phyloP scores from a whole-genome alignment of 2,888 invertebrate genomes.

The Agriopis leucophaearia region DNA sequence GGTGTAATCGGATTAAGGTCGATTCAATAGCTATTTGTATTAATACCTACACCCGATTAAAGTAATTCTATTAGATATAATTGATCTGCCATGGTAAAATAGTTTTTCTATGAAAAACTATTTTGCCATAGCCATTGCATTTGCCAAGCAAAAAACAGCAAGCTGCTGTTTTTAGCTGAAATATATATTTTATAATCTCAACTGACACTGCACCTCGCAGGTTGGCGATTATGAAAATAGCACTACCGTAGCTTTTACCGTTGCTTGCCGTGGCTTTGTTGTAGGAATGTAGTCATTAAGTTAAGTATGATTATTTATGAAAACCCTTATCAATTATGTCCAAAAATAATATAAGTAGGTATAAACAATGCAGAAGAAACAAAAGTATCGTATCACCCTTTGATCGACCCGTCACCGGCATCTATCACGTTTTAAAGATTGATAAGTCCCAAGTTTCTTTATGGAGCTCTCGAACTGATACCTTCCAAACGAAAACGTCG shows the following conservation, averaged over 20 bases:
- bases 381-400: constrained; percentile 17
- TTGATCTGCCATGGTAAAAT: too few relatives aligned
- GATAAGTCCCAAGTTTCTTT: constrained; percentile 61
- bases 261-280: too few relatives aligned
- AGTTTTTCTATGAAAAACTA: too few relatives aligned
- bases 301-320: too few relatives aligned
- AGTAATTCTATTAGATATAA: neutral
- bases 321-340: neutral
- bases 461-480: constrained; percentile 60
- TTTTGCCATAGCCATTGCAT: too few relatives aligned
- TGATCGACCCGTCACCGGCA: constrained; percentile 20
- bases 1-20: constrained; percentile 3
- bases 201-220: too few relatives aligned
- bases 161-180: too few relatives aligned
- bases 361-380: neutral
- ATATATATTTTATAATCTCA: too few relatives aligned
- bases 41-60: neutral
- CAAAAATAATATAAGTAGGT: neutral
- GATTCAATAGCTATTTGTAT: neutral
- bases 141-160: too few relatives aligned
- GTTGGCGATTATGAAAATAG: too few relatives aligned
- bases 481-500: constrained; percentile 55
- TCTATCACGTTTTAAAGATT: constrained; percentile 55
- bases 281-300: too few relatives aligned
- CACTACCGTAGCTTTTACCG: too few relatives aligned